These are phyloP conservation scores for Copsychus sechellarum DNA, from an alignment of 2,113 vertebrate species.

Conservation along the genomic window DNA sequence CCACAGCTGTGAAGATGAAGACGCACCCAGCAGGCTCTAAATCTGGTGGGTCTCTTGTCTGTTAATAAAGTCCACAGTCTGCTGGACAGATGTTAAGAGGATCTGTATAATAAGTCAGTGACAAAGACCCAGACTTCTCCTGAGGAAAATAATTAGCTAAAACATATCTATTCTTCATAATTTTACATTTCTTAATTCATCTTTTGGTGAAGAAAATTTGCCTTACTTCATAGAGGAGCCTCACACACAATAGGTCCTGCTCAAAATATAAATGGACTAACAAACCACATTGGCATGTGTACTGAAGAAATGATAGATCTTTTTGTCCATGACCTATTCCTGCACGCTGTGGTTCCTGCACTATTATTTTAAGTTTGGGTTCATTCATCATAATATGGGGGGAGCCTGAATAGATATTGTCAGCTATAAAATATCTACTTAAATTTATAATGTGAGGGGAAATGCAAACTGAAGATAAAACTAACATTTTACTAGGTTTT, in stretches of 20 bases:
- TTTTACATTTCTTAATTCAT: conserved; percentile 64
- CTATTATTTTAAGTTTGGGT: conserved; percentile 11
- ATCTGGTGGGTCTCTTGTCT: conserved; percentile 75
- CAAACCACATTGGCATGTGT: neutral
- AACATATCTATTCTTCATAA: conserved; percentile 69
- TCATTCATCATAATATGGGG: conserved; percentile 20
- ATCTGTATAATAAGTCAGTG: conserved; percentile 82
- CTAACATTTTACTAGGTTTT: neutral
- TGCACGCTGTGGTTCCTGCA: conserved; percentile 23
- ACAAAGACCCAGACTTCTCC: conserved; percentile 80
- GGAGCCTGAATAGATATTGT: conserved; percentile 9
- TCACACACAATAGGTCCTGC: neutral
- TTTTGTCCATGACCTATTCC: conserved; percentile 36
- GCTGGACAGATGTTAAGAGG: conserved; percentile 87
- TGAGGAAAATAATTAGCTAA: conserved; percentile 81
- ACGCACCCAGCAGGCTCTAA: conserved; percentile 75
- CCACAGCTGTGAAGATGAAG: conserved; percentile 81
- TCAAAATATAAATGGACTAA: conserved; percentile 36
- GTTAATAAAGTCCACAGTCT: conserved; percentile 80
- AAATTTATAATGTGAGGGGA: conserved; percentile 29
- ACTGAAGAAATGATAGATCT: conserved; percentile 32
- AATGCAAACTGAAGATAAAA: conserved; percentile 58
- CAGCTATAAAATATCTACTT: conserved; percentile 15
- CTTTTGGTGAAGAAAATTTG: conserved; percentile 39
- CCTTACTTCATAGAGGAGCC: neutral